phyloP scores from a whole-genome alignment of 2,113 vertebrate genomes.

The Enhydra lutris region DNA sequence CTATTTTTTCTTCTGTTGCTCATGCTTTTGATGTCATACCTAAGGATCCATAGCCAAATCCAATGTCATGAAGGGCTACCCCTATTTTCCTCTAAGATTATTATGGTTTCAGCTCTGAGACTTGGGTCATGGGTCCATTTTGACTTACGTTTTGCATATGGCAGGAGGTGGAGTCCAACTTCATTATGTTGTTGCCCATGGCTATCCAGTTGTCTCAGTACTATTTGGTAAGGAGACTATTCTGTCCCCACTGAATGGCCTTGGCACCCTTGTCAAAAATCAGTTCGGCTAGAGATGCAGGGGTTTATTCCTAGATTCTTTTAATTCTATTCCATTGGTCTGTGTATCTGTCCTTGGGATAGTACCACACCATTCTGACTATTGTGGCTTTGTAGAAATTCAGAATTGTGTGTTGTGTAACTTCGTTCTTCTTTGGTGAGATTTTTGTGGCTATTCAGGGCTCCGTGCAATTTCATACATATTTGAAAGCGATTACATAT shows the following conservation, averaged over 20 bases:
- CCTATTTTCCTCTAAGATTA: neutral
- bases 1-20: neutral
- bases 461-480: neutral
- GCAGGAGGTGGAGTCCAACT: neutral
- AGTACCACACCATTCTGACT: neutral
- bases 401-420: neutral
- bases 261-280: neutral
- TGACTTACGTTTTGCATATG: neutral
- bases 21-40: neutral
- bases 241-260: neutral
- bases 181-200: neutral
- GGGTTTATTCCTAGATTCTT: neutral
- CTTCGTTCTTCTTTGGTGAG: neutral
- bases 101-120: neutral
- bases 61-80: neutral
- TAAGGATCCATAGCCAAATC: neutral
- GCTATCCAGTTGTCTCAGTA: neutral
- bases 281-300: neutral
- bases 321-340: neutral
- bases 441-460: neutral
- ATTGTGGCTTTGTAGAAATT: neutral
- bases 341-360: neutral
- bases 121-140: neutral
- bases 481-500: neutral
- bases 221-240: neutral